These are phyloP conservation scores for Simalia tracyae DNA, from an alignment of 2,797 vertebrate species.

Conservation along the genomic window DNA sequence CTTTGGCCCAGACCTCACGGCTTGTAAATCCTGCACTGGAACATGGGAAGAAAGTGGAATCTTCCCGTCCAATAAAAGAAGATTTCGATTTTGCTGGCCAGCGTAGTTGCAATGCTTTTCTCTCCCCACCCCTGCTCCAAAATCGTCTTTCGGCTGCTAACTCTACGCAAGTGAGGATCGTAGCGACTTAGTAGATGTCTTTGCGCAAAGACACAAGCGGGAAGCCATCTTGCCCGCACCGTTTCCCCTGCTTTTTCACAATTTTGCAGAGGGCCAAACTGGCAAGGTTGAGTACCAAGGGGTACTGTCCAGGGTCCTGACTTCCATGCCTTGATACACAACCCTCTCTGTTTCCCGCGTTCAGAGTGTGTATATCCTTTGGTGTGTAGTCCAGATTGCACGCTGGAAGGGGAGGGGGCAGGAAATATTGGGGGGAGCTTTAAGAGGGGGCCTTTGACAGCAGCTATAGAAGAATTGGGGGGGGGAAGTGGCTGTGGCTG, in stretches of 20 bases:
- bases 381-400: not conserved
- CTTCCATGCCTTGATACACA: not conserved
- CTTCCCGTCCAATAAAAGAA: conserved; percentile 60
- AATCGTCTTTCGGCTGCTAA: not conserved
- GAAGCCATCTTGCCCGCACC: too few relatives aligned
- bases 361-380: not conserved
- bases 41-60: not conserved
- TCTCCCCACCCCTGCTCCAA: not conserved
- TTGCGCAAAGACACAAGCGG: not conserved
- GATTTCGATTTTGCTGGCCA: not conserved
- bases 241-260: not conserved
- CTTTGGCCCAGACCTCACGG: not conserved
- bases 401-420: not conserved
- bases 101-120: not conserved
- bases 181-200: not conserved
- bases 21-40: conserved; percentile 25
- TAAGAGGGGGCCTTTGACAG: too few relatives aligned
- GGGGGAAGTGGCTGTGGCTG: not conserved
- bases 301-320: not conserved
- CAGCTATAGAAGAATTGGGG: not conserved
- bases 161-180: not conserved
- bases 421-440: not conserved
- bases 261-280: not conserved
- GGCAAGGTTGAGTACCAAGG: not conserved
- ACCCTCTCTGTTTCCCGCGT: not conserved